Evolutionary conservation across 2,888 invertebrate species (phyloP).

Genomic region (Chymomyza procnemis): DNA sequence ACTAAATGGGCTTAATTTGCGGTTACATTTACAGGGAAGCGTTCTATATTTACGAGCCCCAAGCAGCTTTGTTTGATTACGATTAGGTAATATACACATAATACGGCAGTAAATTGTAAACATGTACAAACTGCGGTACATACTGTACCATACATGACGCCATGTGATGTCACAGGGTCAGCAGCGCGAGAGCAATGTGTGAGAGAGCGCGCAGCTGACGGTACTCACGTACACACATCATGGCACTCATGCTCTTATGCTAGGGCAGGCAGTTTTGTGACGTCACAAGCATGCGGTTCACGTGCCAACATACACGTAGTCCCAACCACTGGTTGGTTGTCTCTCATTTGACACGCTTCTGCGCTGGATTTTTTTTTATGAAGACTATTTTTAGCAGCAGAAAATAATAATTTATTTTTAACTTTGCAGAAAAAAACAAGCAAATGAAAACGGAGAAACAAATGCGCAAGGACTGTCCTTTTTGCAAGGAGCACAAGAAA

Average conservation of each 20-base stretch:
- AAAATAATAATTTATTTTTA: neutral
- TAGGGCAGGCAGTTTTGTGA: neutral
- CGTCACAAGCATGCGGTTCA: conserved; percentile 26
- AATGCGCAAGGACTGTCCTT: conserved; percentile 79
- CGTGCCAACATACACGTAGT: neutral
- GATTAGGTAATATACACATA: neutral
- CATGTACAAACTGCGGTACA: no score
- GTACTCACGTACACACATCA: neutral
- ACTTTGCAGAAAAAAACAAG: conserved; percentile 70
- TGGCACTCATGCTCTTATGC: neutral
- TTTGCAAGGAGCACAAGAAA: conserved; percentile 80
- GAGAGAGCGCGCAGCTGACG: neutral
- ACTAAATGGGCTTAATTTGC: neutral
- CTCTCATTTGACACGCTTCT: neutral
- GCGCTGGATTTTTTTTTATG: neutral
- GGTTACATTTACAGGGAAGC: neutral
- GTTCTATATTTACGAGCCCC: neutral
- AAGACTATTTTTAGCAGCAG: neutral
- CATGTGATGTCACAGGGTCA: conserved; percentile 33
- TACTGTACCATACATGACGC: conserved; percentile 1
- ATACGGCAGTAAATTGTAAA: neutral
- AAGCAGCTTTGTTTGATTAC: neutral
- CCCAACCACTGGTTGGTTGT: neutral
- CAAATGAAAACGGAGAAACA: conserved; percentile 74
- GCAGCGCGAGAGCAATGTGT: conserved; percentile 9